Percentiles rank a stretch among this genome's conserved stretches.
These are phyloP conservation scores for Gastrophysa polygoni DNA, from an alignment of 2,888 invertebrate species.

Conservation along the genomic window DNA sequence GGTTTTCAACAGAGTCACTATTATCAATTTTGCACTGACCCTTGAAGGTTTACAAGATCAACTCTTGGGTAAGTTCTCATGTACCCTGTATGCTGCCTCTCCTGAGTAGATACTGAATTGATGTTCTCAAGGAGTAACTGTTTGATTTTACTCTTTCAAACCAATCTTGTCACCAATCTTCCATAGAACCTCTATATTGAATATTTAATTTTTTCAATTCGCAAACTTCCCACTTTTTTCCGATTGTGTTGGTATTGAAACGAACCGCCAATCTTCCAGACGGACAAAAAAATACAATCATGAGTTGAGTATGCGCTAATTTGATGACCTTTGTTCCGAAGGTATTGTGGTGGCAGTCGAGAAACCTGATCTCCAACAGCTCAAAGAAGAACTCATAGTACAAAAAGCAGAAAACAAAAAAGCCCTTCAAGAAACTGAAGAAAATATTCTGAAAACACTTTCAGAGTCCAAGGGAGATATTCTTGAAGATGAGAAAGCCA, in stretches of 20 bases:
- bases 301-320: too few relatives aligned
- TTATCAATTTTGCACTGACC: conserved; percentile 84
- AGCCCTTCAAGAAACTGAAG: conserved; percentile 84
- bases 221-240: too few relatives aligned
- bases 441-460: conserved; percentile 84
- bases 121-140: too few relatives aligned
- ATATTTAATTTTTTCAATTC: too few relatives aligned
- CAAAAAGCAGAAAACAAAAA: conserved; percentile 81
- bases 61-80: conserved; percentile 66
- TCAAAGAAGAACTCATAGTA: conserved; percentile 77
- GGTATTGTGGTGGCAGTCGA: conserved; percentile 87
- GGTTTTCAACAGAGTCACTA: conserved; percentile 80
- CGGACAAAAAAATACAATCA: too few relatives aligned
- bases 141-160: too few relatives aligned
- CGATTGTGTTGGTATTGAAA: too few relatives aligned
- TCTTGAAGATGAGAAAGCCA: conserved; percentile 88
- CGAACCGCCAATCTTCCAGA: too few relatives aligned
- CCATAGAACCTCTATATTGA: too few relatives aligned
- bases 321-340: conserved; percentile 16
- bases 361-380: conserved; percentile 81
- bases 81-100: too few relatives aligned
- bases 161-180: too few relatives aligned
- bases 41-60: conserved; percentile 84
- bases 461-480: conserved; percentile 86
- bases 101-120: too few relatives aligned